Evolutionary conservation across 2,888 invertebrate species (phyloP), one percentile per base, ranked within the genome.

Genomic region (Toxonevra muliebris): DNA sequence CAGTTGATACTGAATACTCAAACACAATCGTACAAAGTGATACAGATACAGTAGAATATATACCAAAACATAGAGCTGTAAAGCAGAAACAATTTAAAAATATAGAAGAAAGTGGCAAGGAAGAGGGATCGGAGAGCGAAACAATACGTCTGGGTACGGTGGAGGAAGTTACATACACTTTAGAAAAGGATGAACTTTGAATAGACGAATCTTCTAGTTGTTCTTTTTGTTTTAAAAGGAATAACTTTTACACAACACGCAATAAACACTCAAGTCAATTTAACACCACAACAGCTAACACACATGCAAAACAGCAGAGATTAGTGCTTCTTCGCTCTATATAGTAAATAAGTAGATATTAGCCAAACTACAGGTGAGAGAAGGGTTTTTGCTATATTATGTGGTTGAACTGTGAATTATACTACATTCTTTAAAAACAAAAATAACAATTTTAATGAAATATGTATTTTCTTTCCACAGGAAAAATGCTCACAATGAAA

Each of bases 21-120:
- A 71, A 76, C 71, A 76, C 80, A 69, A 75, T 80, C 70, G 80
- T 81, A 71, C 77, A 77, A 74, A 86, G 80, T 75, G 74, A 82
- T 69, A 81, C 84, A 65, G 77, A 84, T 73, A 78, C 81, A 70
- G 86, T 86, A 66, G 82, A 82, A 69, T 86, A 83, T 65, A 79
- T 80, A 75, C 84, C 85, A 71, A 78, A 78, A 75, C 76, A 73
- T 69, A 76, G 74, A 54, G 70, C 66, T 9, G 91, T 92, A 79
- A 93, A 93, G 83, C 86, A 88, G 75, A 77, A 75, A 12, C 52
- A 41, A 15, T 42, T 12, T 10, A 15, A 58, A 1, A 17, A 17
- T 15, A 4, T 7, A 30, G 40, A 41, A 11, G n/a, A 42, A 12
- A 15, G n/a, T 12, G 55, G 20, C 12, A 53, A 19, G 48, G 4